A percentile compares a stretch with the other conserved stretches of the same genome.
Evolutionary conservation across 2,888 invertebrate species (phyloP).

Genomic region (Podabrus alpinus): DNA sequence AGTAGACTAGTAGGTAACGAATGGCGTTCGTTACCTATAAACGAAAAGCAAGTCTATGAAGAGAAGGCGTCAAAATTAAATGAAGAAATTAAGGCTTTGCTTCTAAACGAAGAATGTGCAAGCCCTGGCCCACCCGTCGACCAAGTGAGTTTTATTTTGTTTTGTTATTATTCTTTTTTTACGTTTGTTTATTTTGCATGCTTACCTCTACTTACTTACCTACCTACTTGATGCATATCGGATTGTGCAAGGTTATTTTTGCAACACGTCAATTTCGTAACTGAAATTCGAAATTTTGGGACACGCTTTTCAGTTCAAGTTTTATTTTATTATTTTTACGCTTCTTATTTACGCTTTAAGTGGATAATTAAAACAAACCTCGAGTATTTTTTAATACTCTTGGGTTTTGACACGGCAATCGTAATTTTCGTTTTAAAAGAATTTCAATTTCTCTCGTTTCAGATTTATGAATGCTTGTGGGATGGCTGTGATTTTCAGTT

Average conservation of each 20-base stretch:
- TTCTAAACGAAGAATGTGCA: conserved; percentile 60
- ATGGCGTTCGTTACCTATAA: conserved; percentile 90
- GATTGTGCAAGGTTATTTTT: not conserved
- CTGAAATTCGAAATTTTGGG: not conserved
- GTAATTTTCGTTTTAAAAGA: not conserved
- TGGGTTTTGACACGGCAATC: not conserved
- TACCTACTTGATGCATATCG: not conserved
- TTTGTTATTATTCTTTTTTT: not conserved
- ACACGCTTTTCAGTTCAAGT: not conserved
- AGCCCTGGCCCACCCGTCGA: conserved; percentile 54
- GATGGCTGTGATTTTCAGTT: conserved; percentile 92
- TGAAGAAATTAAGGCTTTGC: conserved; percentile 76
- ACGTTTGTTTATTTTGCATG: not conserved
- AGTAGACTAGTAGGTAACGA: conserved; percentile 77
- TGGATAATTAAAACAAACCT: not conserved
- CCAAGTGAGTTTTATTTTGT: conserved; percentile 39
- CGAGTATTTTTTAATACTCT: not conserved
- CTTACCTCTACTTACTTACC: not conserved
- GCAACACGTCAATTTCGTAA: not conserved
- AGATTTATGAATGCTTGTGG: conserved; percentile 87
- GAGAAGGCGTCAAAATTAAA: conserved; percentile 88
- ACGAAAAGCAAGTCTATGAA: conserved; percentile 93
- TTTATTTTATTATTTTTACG: not conserved
- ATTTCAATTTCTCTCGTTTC: conserved; percentile 19
- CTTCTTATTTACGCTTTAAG: not conserved